These are phyloP conservation scores for Scolopax rusticola DNA, from an alignment of 2,797 vertebrate genomes.

Conservation along the genomic window DNA sequence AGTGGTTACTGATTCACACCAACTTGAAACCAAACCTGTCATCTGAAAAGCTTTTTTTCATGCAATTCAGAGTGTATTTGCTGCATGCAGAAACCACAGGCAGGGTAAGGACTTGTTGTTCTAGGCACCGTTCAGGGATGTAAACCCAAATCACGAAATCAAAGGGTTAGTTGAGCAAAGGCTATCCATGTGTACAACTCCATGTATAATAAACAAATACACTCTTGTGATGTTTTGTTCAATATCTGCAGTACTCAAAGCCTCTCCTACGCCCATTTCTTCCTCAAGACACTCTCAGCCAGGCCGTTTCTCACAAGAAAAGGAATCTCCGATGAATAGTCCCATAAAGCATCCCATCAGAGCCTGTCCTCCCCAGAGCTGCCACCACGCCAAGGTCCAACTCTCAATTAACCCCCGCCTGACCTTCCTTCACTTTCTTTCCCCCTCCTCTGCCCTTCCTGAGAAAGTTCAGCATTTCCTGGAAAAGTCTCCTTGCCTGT, in stretches of 20 bases:
- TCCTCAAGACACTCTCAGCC: not conserved
- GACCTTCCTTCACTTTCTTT: slow-evolving; percentile 80
- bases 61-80: not conserved
- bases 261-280: not conserved
- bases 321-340: slow-evolving; percentile 29
- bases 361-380: slow-evolving; percentile 9
- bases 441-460: slow-evolving; percentile 83
- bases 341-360: slow-evolving; percentile 19
- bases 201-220: not conserved
- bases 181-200: rapidly evolving
- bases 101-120: not conserved
- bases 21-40: not conserved
- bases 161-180: not conserved
- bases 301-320: slow-evolving; percentile 1
- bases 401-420: slow-evolving; percentile 76
- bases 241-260: not conserved
- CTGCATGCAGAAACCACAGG: not conserved
- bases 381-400: slow-evolving; percentile 64
- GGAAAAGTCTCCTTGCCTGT: slow-evolving; percentile 76
- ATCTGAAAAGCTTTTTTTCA: not conserved
- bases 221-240: not conserved
- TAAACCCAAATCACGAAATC: not conserved
- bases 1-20: rapidly evolving
- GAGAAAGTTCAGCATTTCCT: slow-evolving; percentile 85
- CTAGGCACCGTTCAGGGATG: not conserved